These are phyloP conservation scores for Dendropsophus ebraccatus DNA, from an alignment of 2,113 vertebrate species.

Conservation along the genomic window DNA sequence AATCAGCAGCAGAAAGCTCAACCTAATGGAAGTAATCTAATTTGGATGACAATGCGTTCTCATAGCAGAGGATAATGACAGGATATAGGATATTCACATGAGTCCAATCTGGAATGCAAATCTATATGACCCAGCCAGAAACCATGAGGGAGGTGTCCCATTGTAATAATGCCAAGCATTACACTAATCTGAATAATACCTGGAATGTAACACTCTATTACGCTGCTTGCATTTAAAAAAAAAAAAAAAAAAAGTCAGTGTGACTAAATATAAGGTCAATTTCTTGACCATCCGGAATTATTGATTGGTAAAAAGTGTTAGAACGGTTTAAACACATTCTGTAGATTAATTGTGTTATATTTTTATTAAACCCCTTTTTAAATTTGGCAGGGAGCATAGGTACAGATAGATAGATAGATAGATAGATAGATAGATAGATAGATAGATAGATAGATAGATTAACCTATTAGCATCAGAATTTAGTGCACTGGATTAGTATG, in stretches of 20 bases:
- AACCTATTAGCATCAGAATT: no score
- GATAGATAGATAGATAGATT: no score
- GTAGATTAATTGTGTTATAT: no score
- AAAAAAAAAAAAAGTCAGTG: neutral
- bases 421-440: no score
- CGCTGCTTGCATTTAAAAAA: neutral
- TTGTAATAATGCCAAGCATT: conserved; percentile 23
- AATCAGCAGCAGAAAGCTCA: conserved; percentile 10
- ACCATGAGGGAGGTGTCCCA: neutral
- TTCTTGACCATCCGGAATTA: neutral
- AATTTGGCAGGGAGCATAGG: no score
- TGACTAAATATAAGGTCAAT: neutral
- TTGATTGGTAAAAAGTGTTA: neutral
- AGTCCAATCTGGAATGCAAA: conserved; percentile 31
- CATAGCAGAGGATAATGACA: conserved; percentile 3
- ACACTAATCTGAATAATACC: conserved; percentile 9
- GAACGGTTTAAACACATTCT: neutral
- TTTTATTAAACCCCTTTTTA: no score
- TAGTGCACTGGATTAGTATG: no score
- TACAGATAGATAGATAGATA: no score
- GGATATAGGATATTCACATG: conserved; percentile 43
- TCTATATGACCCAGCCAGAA: conserved; percentile 5
- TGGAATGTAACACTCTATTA: neutral
- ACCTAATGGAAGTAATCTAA: conserved; percentile 20
- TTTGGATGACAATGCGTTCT: conserved; percentile 26